phyloP scores from a whole-genome alignment of 2,113 vertebrate species.

The Aegotheles bennettii region DNA sequence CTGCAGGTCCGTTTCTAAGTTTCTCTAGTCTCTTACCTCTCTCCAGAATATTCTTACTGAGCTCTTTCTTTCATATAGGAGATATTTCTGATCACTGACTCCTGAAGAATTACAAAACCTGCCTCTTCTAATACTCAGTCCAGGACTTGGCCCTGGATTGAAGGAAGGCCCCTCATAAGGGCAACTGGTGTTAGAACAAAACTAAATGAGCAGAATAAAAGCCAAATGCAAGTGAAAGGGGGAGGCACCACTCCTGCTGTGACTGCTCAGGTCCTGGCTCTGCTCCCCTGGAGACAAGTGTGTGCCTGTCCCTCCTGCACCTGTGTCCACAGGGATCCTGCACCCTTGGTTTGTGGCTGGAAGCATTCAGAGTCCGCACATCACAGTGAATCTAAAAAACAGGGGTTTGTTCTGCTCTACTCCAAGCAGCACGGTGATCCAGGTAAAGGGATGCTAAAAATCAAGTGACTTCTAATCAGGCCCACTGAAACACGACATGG shows the following conservation, averaged over 20 bases:
- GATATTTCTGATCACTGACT: neutral
- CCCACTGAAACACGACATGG: neutral
- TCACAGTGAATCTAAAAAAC: neutral
- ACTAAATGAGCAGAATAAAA: neutral
- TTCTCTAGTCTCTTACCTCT: neutral
- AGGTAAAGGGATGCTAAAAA: neutral
- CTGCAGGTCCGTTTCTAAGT: neutral
- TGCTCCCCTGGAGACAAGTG: neutral
- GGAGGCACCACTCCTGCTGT: neutral
- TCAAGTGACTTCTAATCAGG: neutral
- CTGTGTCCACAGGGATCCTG: neutral
- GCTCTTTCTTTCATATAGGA: neutral
- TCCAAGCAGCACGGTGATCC: neutral
- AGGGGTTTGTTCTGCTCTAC: neutral
- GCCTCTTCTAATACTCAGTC: neutral
- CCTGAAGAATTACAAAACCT: neutral
- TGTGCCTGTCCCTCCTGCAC: neutral
- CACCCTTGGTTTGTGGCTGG: neutral
- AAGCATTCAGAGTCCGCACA: neutral
- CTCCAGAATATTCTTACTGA: neutral
- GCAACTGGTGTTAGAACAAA: neutral
- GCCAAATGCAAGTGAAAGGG: neutral
- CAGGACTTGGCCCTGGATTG: neutral
- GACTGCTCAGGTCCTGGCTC: too few relatives aligned
- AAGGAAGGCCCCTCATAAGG: neutral